Evolutionary conservation across 2,797 vertebrate genomes (phyloP).

Genomic region (Brachymystax lenok): DNA sequence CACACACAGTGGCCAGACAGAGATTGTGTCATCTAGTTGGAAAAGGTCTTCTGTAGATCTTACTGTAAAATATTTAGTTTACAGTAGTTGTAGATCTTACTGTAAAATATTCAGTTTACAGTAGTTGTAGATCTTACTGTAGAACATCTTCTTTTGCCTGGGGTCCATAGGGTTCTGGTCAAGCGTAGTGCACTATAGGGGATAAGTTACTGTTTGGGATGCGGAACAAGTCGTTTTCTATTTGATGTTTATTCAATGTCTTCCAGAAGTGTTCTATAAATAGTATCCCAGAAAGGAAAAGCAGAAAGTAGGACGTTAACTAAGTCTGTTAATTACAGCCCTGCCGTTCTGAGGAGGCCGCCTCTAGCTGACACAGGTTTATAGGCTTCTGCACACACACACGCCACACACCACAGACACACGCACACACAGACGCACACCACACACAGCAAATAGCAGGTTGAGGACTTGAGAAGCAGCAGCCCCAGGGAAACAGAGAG

Average conservation of each 20-base stretch:
- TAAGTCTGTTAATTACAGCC: constrained; percentile 68
- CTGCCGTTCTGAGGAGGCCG: constrained; percentile 46
- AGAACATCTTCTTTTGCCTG: too few species aligned
- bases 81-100: too few species aligned
- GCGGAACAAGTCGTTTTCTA: constrained; percentile 55
- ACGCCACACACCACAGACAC: too few species aligned
- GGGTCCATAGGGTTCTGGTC: neutral
- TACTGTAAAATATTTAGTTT: too few species aligned
- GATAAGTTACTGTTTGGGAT: neutral
- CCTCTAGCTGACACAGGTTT: constrained; percentile 55
- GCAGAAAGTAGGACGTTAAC: constrained; percentile 42
- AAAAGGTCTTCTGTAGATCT: neutral
- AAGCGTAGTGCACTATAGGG: neutral
- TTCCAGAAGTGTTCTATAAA: constrained; percentile 66
- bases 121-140: too few species aligned
- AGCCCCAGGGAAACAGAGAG: neutral
- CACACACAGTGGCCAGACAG: neutral
- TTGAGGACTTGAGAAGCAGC: neutral
- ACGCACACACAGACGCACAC: too few species aligned
- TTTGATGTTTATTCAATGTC: constrained; percentile 61
- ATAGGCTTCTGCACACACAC: constrained; percentile 41
- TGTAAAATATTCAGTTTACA: too few species aligned
- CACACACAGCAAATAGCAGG: neutral
- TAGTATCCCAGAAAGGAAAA: constrained; percentile 44
- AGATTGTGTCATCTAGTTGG: neutral